These are phyloP conservation scores for Oryzias dopingdopingensis DNA, from an alignment of 2,797 vertebrate species.

Conservation along the genomic window DNA sequence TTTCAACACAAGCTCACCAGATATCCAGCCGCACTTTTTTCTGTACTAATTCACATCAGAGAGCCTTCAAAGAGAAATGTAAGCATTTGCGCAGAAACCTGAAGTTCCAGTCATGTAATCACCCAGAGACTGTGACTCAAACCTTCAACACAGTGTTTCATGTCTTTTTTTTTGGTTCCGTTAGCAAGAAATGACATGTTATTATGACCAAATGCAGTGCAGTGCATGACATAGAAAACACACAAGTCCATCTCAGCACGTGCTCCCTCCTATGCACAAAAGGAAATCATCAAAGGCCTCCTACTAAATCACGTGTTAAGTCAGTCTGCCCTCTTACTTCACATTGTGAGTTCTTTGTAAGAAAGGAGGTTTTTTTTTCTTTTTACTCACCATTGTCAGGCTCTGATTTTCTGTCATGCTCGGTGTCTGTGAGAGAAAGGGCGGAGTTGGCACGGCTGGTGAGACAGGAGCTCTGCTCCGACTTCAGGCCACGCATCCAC, in stretches of 20 bases:
- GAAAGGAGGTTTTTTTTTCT: background rate
- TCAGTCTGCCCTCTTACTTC: constrained; percentile 4
- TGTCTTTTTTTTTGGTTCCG: constrained; percentile 39
- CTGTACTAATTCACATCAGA: constrained; percentile 61
- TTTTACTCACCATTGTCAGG: constrained; percentile 89
- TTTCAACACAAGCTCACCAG: constrained; percentile 35
- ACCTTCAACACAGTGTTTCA: constrained; percentile 38
- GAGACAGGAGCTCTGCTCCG: constrained; percentile 93
- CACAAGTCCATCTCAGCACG: constrained; percentile 9
- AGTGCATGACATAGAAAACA: constrained; percentile 5
- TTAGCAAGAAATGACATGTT: constrained; percentile 4
- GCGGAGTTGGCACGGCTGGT: constrained; percentile 96
- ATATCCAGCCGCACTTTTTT: constrained; percentile 51
- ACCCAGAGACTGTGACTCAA: constrained; percentile 43
- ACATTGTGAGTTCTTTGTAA: constrained; percentile 14
- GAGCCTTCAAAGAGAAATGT: constrained; percentile 56
- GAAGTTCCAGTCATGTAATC: constrained; percentile 44
- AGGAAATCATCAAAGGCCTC: constrained; percentile 23
- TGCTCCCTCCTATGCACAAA: constrained; percentile 6
- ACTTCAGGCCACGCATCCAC: constrained; percentile 96
- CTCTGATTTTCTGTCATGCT: constrained; percentile 96
- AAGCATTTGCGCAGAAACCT: constrained; percentile 44
- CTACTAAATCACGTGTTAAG: constrained; percentile 5
- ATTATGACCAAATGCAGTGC: constrained; percentile 14
- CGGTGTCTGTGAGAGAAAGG: constrained; percentile 95